Percentiles rank a stretch among this genome's conserved stretches.
Evolutionary conservation across 2,888 invertebrate genomes (phyloP).

Genomic region (Litoditis marina): DNA sequence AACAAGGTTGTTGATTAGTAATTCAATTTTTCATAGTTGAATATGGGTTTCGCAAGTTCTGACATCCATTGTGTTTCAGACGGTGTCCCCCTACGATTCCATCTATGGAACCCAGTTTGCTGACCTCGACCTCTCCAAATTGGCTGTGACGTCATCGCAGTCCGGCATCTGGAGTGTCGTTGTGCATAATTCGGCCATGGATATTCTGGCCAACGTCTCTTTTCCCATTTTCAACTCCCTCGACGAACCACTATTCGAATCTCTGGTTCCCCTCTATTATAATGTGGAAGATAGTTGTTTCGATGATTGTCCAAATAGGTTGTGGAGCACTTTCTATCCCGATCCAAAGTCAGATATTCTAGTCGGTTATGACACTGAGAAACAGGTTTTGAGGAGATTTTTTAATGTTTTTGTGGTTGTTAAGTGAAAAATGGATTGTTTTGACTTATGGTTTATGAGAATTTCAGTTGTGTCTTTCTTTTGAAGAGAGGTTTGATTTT

Average conservation of each 20-base stretch:
- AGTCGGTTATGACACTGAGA: conserved; percentile 3
- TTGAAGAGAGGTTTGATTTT: too few species aligned
- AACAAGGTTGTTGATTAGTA: too few species aligned
- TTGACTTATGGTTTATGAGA: background rate
- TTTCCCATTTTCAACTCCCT: conserved; percentile 27
- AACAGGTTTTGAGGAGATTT: background rate
- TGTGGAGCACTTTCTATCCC: conserved; percentile 40
- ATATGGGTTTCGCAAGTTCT: too few species aligned
- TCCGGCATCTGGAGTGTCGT: conserved; percentile 13
- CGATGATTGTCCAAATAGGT: conserved; percentile 24
- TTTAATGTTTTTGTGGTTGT: background rate
- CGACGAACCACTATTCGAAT: background rate
- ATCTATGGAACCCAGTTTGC: conserved; percentile 40
- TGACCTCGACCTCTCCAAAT: conserved; percentile 1
- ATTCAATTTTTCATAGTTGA: too few species aligned
- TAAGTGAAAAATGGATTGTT: background rate
- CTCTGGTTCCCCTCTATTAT: conserved; percentile 23
- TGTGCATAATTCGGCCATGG: background rate
- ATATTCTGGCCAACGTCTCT: conserved; percentile 6
- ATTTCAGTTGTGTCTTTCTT: background rate
- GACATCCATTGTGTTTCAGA: conserved; percentile 6
- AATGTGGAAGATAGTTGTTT: conserved; percentile 29
- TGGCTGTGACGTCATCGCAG: background rate
- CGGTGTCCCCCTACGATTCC: conserved; percentile 52
- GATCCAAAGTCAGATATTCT: conserved; percentile 48